A percentile compares a stretch with the other conserved stretches of the same genome.
Evolutionary conservation across 2,113 vertebrate species (phyloP).

Genomic region (Eidolon helvum): DNA sequence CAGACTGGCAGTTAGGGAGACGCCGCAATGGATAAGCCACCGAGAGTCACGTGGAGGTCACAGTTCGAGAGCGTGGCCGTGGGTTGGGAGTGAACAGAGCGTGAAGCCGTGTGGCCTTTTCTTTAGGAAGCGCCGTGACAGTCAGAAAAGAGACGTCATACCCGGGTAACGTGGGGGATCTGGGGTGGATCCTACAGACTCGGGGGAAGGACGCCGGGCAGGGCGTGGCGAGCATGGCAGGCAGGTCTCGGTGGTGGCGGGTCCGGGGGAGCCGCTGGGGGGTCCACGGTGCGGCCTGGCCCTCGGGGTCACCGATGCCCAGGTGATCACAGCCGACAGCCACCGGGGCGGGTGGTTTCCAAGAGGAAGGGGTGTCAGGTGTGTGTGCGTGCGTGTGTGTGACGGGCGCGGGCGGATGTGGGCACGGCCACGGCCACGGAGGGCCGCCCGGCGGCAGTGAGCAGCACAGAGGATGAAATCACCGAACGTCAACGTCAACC

Average conservation of each 20-base stretch:
- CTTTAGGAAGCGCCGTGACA: too few relatives aligned
- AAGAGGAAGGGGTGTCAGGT: not conserved
- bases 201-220: not conserved
- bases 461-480: rapidly evolving
- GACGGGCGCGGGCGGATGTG: not conserved
- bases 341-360: not conserved
- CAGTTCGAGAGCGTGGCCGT: not conserved
- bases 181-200: not conserved
- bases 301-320: not conserved
- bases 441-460: rapidly evolving
- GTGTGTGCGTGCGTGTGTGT: not conserved
- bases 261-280: too few relatives aligned
- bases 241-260: too few relatives aligned
- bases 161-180: not conserved
- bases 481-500: not conserved
- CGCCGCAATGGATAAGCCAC: rapidly evolving
- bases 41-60: rapidly evolving
- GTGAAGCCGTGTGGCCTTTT: too few relatives aligned
- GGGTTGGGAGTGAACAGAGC: not conserved
- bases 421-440: not conserved
- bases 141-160: too few relatives aligned
- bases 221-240: too few relatives aligned
- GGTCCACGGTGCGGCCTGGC: too few relatives aligned
- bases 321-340: not conserved
- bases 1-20: too few relatives aligned